phyloP scores from a whole-genome alignment of 2,113 vertebrate species.

The Xenopus laevis region DNA sequence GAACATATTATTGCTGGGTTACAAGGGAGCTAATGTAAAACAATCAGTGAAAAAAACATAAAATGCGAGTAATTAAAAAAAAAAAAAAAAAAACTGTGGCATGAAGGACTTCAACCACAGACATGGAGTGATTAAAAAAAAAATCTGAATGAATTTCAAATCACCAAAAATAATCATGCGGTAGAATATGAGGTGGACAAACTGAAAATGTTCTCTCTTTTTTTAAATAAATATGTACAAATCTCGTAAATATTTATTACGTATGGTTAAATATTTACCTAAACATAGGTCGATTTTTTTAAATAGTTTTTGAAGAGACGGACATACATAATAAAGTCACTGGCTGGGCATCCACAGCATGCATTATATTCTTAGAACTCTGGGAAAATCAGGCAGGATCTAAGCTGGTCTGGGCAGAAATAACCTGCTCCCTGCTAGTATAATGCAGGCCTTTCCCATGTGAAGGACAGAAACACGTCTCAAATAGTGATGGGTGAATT shows the following conservation, averaged over 20 bases:
- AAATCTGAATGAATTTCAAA: slow-evolving; percentile 71
- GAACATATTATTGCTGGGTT: slow-evolving; percentile 53
- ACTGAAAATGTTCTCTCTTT: slow-evolving; percentile 70
- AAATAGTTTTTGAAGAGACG: neutral
- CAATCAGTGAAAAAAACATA: slow-evolving; percentile 49
- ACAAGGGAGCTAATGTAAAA: slow-evolving; percentile 54
- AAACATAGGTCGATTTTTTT: slow-evolving; percentile 65
- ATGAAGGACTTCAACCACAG: slow-evolving; percentile 50
- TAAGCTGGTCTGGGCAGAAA: neutral
- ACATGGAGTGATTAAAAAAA: slow-evolving; percentile 56
- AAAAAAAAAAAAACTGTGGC: slow-evolving; percentile 64
- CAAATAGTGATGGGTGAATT: too few species aligned
- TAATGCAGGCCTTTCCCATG: slow-evolving; percentile 14
- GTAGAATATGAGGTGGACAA: slow-evolving; percentile 91
- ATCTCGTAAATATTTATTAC: slow-evolving; percentile 61
- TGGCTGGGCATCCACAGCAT: neutral
- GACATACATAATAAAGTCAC: slow-evolving; percentile 5
- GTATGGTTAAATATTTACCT: slow-evolving; percentile 63
- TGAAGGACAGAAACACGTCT: neutral
- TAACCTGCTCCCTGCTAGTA: neutral
- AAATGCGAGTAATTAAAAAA: slow-evolving; percentile 56
- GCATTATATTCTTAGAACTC: neutral
- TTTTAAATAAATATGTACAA: slow-evolving; percentile 65
- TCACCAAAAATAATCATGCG: slow-evolving; percentile 98
- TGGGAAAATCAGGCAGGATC: neutral